Conservation (phyloP, 2,888 invertebrate genomes). For the Mythimna loreyi region DNA sequence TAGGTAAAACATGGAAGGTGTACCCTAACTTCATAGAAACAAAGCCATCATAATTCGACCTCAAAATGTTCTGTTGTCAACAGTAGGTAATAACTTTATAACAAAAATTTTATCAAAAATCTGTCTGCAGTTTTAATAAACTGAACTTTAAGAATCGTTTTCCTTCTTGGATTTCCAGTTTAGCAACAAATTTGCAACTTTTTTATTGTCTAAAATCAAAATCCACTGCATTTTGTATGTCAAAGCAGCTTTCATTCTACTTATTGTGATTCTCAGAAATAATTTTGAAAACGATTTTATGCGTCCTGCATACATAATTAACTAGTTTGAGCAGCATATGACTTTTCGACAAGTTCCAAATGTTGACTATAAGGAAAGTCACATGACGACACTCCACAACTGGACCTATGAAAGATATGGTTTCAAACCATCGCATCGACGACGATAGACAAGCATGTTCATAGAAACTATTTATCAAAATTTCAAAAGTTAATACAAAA, state of each 20-base stretch:
- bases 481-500: too few species aligned
- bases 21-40: too few species aligned
- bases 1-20: too few species aligned
- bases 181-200: constrained; percentile 1
- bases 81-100: not conserved
- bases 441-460: too few species aligned
- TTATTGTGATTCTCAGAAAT: not conserved
- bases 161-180: constrained; percentile 26
- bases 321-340: not conserved
- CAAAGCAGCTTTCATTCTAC: not conserved
- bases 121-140: not conserved
- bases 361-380: not conserved
- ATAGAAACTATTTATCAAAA: too few species aligned
- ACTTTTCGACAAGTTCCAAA: not conserved
- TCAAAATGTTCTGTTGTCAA: not conserved
- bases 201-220: constrained; percentile 1
- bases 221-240: not conserved
- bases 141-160: constrained; percentile 14
- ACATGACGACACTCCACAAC: not conserved
- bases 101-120: not conserved
- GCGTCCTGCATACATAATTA: not conserved
- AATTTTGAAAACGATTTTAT: not conserved
- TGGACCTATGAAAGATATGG: not conserved
- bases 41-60: too few species aligned
- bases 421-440: too few species aligned